Evolutionary conservation across 2,797 vertebrate genomes (phyloP), one percentile per base, ranked within the genome.

Genomic region (Sebastes jordani): DNA sequence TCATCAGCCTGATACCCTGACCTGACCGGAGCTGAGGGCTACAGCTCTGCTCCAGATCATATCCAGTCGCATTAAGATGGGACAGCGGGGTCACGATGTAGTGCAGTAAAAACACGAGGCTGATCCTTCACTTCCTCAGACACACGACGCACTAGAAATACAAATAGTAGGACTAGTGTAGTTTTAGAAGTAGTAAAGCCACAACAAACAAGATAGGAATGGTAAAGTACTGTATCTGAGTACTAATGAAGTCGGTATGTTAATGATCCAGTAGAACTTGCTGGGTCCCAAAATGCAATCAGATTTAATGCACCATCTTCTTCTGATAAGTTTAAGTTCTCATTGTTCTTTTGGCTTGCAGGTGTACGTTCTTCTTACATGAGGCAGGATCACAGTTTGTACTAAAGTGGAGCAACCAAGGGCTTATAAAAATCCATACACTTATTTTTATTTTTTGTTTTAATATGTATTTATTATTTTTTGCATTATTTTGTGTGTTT

Each of bases 1-100:
- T 70, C 85, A 88, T 79, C 89, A 79, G 56, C 67, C 63, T 55
- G 83, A 83, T 85, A 82, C 74, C 29, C 61, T 84, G 84, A 91
- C 88, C 89, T 46, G 82, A 69, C 52, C 9, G 32, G 10, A 59
- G 77, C 85, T 34, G 65, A 70, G 74, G 80, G 83, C 76, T 74
- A 62, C 36, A 11, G 78, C 76, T 74, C 55, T 23, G 73, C 76
- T 76, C 76, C 71, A 18, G 70, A 82, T 84, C 74, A 81, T 67
- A 74, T 81, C 79, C 70, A 11, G 55, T 75, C 46, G 20, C 66
- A 74, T 85, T 85, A 81, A 66, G 72, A 54, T 27, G 66, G 29
- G 36, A 69, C 46, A 76, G 62, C n/a, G 6, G 60, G 80, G 81
- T 81, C 77, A 76, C 16, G 1, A 22, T 34, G 38, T 13, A 7